Evolutionary conservation across 2,113 vertebrate species (phyloP).

Genomic region (Mormyrus lacerda): DNA sequence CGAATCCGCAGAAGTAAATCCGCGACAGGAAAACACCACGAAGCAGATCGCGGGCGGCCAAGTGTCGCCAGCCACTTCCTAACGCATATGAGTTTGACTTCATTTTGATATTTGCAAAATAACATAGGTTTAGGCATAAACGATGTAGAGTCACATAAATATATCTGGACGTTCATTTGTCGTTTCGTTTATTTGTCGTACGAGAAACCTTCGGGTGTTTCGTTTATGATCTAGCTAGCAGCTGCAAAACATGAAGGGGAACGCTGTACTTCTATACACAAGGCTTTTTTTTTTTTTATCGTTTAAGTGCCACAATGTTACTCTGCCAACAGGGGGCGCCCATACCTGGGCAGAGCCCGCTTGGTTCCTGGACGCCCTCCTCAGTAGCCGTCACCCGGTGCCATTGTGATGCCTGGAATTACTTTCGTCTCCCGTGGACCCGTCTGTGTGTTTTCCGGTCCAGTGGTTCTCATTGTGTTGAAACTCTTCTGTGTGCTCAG

Average conservation of each 20-base stretch:
- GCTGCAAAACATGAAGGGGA: not conserved
- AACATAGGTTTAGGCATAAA: conserved; percentile 47
- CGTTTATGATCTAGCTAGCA: not conserved
- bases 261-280: not conserved
- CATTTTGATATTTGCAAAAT: conserved; percentile 45
- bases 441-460: conserved; percentile 46
- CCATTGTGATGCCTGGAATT: conserved; percentile 46
- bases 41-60: conserved; percentile 35
- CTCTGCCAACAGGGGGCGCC: not conserved
- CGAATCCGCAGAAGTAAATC: conserved; percentile 80
- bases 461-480: conserved; percentile 51
- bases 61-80: conserved; percentile 43
- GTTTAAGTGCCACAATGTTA: not conserved
- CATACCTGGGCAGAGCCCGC: not conserved
- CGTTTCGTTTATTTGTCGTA: conserved; percentile 39
- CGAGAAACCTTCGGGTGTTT: not conserved
- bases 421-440: conserved; percentile 38
- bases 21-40: not conserved
- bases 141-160: conserved; percentile 34
- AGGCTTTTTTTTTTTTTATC: not conserved
- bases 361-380: conserved; percentile 24
- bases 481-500: conserved; percentile 47
- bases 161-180: conserved; percentile 28
- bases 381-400: conserved; percentile 25
- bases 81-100: conserved; percentile 25